A percentile compares a stretch with the other conserved stretches of the same genome.
phyloP scores from a whole-genome alignment of 2,888 invertebrate genomes.

The Deilephila porcellus region DNA sequence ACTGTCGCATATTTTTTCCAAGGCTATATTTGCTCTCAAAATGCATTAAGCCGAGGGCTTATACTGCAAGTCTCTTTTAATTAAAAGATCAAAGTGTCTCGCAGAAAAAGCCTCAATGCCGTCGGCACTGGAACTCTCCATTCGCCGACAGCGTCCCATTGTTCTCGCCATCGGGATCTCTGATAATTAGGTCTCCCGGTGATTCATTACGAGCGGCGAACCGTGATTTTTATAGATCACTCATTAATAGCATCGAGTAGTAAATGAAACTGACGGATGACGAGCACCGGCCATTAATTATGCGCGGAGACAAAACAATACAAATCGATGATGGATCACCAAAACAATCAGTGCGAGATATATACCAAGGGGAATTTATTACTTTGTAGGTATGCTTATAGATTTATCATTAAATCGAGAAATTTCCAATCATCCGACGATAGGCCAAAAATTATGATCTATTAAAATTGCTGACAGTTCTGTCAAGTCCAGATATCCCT shows the following conservation, averaged over 20 bases:
- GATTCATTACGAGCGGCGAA: slow-evolving; percentile 1
- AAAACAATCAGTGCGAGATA: background rate
- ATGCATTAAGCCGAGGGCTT: background rate
- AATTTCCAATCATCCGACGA: too few species aligned
- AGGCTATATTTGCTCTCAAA: background rate
- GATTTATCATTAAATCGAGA: background rate
- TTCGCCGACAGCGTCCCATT: background rate
- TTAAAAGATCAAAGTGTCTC: background rate
- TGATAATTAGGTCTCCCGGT: slow-evolving; percentile 1
- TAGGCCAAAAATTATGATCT: too few species aligned
- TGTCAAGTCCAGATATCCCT: too few species aligned
- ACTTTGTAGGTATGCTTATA: background rate
- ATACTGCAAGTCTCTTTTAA: background rate
- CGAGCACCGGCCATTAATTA: slow-evolving; percentile 2
- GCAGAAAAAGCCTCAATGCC: background rate
- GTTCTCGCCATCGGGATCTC: background rate
- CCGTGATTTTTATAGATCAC: slow-evolving; percentile 15
- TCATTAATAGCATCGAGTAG: slow-evolving; percentile 5
- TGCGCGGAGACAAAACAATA: background rate
- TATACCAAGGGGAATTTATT: background rate
- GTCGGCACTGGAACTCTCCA: background rate
- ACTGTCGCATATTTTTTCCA: background rate
- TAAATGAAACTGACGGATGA: background rate
- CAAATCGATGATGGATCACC: background rate
- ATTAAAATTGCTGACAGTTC: too few species aligned